Evolutionary conservation across 1,140 invertebrate genomes (phyloP).

Genomic region (Aphelinus atriplicis): DNA sequence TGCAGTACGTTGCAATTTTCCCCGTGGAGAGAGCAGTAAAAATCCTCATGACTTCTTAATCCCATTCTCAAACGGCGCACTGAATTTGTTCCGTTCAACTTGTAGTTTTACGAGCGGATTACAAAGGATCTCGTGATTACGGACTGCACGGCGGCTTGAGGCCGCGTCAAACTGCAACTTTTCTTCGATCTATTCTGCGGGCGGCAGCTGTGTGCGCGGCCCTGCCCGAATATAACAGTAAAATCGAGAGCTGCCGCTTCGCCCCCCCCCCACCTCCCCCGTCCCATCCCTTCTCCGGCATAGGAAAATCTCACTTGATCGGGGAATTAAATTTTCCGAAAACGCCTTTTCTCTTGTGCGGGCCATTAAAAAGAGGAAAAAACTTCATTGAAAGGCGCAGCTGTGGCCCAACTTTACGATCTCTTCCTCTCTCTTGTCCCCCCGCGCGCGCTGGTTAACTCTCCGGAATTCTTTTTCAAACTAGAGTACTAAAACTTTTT

Average conservation of each 20-base stretch:
- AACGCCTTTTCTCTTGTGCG: constrained; percentile 11
- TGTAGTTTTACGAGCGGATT: no score
- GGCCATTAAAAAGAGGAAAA: constrained; percentile 29
- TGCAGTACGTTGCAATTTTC: no score
- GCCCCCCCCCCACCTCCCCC: no score
- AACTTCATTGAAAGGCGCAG: constrained; percentile 31
- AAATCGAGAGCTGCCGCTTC: no score
- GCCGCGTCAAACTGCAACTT: constrained; percentile 4
- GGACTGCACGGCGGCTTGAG: no score
- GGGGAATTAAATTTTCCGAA: constrained; percentile 32
- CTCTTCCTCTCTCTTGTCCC: neutral
- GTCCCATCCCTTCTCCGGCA: no score
- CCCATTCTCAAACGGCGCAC: no score
- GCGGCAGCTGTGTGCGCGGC: constrained; percentile 16
- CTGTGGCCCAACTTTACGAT: neutral
- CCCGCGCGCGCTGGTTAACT: constrained; percentile 16
- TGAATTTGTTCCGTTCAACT: no score
- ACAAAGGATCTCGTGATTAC: no score
- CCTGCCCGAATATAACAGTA: no score
- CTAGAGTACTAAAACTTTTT: constrained; percentile 37
- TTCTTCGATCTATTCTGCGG: neutral
- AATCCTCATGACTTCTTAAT: no score
- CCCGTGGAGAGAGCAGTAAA: no score
- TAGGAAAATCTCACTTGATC: neutral
- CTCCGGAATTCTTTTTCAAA: constrained; percentile 26